phyloP scores from a whole-genome alignment of 92 coral and sea anemone species.

The Zoanthus solanderi region DNA sequence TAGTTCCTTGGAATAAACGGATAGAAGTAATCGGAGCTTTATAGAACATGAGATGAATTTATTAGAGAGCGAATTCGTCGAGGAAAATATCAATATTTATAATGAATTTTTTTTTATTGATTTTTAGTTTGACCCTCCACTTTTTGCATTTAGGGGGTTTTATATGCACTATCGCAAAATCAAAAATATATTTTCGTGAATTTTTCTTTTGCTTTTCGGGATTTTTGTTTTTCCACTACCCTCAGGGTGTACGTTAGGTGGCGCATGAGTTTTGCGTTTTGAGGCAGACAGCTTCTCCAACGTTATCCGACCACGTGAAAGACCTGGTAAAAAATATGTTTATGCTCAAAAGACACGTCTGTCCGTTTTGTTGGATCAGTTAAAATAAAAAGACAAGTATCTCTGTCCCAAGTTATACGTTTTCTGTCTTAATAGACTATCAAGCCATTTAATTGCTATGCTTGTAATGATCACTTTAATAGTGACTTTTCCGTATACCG shows the following conservation, averaged over 20 bases:
- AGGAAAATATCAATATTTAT: slow-evolving; percentile 5
- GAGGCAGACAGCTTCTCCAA: not conserved
- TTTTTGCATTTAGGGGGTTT: not conserved
- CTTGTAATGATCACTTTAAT: not conserved
- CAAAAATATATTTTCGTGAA: not conserved
- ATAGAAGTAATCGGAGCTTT: not conserved
- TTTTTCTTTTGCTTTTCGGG: not conserved
- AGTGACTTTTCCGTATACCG: slow-evolving; percentile 7
- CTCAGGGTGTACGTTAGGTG: not conserved
- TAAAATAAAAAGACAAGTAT: not conserved
- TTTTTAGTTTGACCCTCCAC: slow-evolving; percentile 4
- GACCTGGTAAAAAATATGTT: slow-evolving; percentile 9
- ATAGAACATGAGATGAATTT: slow-evolving; percentile 8
- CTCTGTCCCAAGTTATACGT: not conserved
- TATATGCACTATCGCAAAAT: not conserved
- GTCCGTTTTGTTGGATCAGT: slow-evolving; percentile 8
- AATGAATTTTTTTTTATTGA: not conserved
- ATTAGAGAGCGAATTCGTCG: not conserved
- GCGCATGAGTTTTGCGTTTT: slow-evolving; percentile 4
- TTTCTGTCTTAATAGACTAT: not conserved
- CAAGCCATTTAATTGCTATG: slow-evolving; percentile 2
- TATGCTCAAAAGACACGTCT: slow-evolving; percentile 9
- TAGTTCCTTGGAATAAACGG: slow-evolving; percentile 13
- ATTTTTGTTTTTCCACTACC: slow-evolving; percentile 9
- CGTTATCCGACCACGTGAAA: not conserved